Percentiles rank a stretch among this genome's conserved stretches.
Evolutionary conservation across 2,797 vertebrate species (phyloP).

Genomic region (Gymnothorax reevesii): DNA sequence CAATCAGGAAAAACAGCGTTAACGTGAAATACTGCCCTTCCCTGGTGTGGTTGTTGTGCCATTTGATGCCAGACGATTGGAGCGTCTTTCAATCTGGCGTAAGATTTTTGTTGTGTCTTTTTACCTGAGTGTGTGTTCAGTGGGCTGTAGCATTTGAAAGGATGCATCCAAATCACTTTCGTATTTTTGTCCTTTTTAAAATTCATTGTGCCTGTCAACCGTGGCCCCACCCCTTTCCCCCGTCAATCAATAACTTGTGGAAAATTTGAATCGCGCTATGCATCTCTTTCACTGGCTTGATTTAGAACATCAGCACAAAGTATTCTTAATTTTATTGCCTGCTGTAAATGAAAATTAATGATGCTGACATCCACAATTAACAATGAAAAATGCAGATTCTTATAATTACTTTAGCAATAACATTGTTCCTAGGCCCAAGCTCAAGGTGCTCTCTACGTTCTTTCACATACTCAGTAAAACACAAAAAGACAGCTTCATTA

Average conservation of each 20-base stretch:
- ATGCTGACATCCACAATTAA: slow-evolving; percentile 99
- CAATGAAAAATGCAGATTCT: slow-evolving; percentile 99
- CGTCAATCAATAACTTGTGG: slow-evolving; percentile 83
- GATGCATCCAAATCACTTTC: slow-evolving; percentile 79
- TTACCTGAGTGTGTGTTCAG: neutral
- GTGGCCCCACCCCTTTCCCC: slow-evolving; percentile 3
- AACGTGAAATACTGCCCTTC: neutral
- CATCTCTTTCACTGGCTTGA: slow-evolving; percentile 85
- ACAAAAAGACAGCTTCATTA: slow-evolving; percentile 99
- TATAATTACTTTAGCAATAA: slow-evolving; percentile 99
- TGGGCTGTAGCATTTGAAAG: slow-evolving; percentile 73
- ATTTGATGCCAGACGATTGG: neutral
- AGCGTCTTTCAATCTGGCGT: neutral
- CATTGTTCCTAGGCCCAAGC: slow-evolving; percentile 94
- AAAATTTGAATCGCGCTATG: slow-evolving; percentile 83
- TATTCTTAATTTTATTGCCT: slow-evolving; percentile 99
- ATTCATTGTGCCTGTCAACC: slow-evolving; percentile 78
- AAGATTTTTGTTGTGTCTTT: neutral
- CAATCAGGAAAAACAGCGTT: neutral
- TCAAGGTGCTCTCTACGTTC: slow-evolving; percentile 95
- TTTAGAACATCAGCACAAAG: slow-evolving; percentile 99
- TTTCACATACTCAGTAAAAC: slow-evolving; percentile 97
- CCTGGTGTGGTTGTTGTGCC: neutral
- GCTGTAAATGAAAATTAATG: slow-evolving; percentile 99
- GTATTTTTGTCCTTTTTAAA: slow-evolving; percentile 77